Base-by-base conservation (phyloP, 2,888 invertebrate genomes). In the Phalera bucephala region DNA sequence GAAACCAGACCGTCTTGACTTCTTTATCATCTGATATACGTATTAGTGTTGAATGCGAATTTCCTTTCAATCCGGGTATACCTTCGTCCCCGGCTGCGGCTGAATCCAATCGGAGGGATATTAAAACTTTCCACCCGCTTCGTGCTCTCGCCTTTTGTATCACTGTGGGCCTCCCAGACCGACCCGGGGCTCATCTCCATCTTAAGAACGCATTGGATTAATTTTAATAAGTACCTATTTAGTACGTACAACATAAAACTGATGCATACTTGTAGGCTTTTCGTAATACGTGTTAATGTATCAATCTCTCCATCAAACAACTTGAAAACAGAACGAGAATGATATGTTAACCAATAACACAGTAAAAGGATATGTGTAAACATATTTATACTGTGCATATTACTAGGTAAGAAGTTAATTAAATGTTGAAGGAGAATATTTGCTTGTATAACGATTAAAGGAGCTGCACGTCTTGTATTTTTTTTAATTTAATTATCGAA, bases 51-150 rank as follows among this genome's bases (percentile, higher is more conserved):
- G 75, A 78, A 78, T 69, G 61, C 61, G 61, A 76, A 78, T 76
- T 76, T 76, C 70, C 71, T 72, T 76, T 71, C 69, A 71, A 70
- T 73, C 66, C 65, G 30, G 29, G 26, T 45, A 61, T 72, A 70
- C 71, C 72, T 72, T 69, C 73, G 67, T 74, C 72, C 71, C 64
- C 58, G 70, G 66, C 70, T 80, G 76, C 61, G 78, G 80, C 77
- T 78, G 78, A 75, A 85, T 84, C 85, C 81, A 83, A 86, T 86
- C 83, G 79, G 73, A 76, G 78, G 80, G 86, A 87, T 88, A 88
- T 90, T 88, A 88, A 87, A 90, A 89, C 79, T 85, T 88, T 85
- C 76, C 74, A 72, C 72, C 74, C 72, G 70, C 14, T 2, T 72
- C 61, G 69, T 70, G 63, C 69, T 64, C 57, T 57, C 56, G 64